A percentile compares a stretch with the other conserved stretches of the same genome.
phyloP scores from a whole-genome alignment of 2,888 invertebrate species.

The Heliconius sara region DNA sequence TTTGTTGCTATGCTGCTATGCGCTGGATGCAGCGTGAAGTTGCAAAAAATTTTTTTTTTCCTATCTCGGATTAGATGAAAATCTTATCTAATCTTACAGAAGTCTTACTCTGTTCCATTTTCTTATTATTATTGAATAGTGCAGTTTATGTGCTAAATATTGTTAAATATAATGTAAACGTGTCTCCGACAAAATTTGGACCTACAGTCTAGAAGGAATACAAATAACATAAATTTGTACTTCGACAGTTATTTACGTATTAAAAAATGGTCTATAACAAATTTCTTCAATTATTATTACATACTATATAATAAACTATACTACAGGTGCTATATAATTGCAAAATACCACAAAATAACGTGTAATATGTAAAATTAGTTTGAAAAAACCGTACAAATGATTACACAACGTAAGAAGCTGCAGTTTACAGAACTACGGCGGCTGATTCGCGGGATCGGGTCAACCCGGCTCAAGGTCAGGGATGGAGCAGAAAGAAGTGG shows the following conservation, averaged over 20 bases:
- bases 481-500: slow-evolving; percentile 60
- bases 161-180: no score
- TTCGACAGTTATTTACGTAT: neutral
- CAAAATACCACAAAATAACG: neutral
- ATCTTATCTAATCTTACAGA: neutral
- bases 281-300: neutral
- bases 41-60: neutral
- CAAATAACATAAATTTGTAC: no score
- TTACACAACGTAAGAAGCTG: slow-evolving; percentile 30
- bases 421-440: slow-evolving; percentile 47
- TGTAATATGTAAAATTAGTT: slow-evolving; percentile 18
- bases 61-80: neutral
- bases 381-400: slow-evolving; percentile 7
- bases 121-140: neutral
- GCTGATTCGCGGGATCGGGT: slow-evolving; percentile 79
- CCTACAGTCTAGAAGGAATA: no score
- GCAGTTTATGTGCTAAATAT: no score
- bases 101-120: neutral
- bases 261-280: neutral
- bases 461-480: slow-evolving; percentile 78
- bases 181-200: no score
- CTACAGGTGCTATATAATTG: neutral
- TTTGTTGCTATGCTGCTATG: neutral
- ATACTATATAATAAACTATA: neutral
- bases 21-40: neutral